Base-by-base conservation (phyloP, 2,888 invertebrate genomes). In the Andrena bucephala region DNA sequence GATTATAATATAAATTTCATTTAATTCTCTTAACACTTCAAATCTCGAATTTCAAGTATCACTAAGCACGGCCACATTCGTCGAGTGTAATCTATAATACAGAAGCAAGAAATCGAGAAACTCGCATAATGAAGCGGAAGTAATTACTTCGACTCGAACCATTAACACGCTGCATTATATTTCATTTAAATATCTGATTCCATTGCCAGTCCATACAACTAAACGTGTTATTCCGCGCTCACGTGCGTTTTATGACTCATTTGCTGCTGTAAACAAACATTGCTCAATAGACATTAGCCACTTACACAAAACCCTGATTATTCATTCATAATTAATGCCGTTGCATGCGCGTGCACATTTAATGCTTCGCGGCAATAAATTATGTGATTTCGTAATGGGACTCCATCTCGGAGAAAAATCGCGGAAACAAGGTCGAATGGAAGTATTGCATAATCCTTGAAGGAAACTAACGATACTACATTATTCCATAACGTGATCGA, bases 101-200 rank as follows among this genome's bases (percentile, higher is more conserved):
- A 5, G 29, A 59, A 29, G 5, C 27, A 29, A 59, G 29, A 59
- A 59, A 59, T 59, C 59, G 10, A 16, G 29, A 29, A 27, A 59
- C 16, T 59, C 27, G 59, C 27, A 29, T 13, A 27, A 27, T 27
- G 10, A 2, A 31, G 60, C n/a, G 31, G 60, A 60, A 60, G 31
- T 31, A 60, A 16, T 60, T 59, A 29, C 6, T 29, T 60, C 0
- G 31, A n/a, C 8, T 31, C 60, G n/a, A 31, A 60, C 2, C 60
- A 60, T 60, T 60, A 60, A 60, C 60, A 7, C n/a, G 16, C n/a
- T 60, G n/a, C 7, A 60, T n/a, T 60, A n/a, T 60, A 31, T 60
- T 31, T 60, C 29, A 60, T n/a, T 60, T n/a, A 31, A 60, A 60
- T 60, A 60, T 60, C 60, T 60, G 7, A 31, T 31, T 31, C n/a